These are phyloP conservation scores for Mactra quadrangularis DNA, from an alignment of 1,140 invertebrate genomes.

Conservation along the genomic window DNA sequence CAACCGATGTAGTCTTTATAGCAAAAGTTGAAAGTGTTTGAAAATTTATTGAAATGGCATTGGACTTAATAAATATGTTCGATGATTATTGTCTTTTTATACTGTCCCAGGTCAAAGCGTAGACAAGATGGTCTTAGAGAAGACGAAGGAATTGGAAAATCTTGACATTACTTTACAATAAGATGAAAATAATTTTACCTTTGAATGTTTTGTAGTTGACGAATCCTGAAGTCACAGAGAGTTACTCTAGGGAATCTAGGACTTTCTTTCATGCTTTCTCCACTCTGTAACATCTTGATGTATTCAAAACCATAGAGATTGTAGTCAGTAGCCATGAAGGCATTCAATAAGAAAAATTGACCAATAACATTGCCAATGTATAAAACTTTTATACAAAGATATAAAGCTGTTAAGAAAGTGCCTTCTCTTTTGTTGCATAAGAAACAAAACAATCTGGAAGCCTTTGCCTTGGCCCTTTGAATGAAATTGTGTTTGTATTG, in stretches of 20 bases:
- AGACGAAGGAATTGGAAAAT: too few species aligned
- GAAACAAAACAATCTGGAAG: slow-evolving; percentile 75
- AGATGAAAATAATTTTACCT: slow-evolving; percentile 52
- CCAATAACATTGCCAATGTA: slow-evolving; percentile 77
- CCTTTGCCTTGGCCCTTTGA: slow-evolving; percentile 67
- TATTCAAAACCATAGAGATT: slow-evolving; percentile 84
- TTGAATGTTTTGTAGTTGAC: slow-evolving; percentile 82
- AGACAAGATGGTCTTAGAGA: too few species aligned
- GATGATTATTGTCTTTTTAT: too few species aligned
- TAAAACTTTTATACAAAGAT: slow-evolving; percentile 80
- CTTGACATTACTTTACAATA: too few species aligned
- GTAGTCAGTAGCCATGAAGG: slow-evolving; percentile 77
- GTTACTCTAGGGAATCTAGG: slow-evolving; percentile 85
- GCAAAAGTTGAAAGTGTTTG: too few species aligned
- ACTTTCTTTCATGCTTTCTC: slow-evolving; percentile 81
- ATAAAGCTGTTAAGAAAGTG: slow-evolving; percentile 84
- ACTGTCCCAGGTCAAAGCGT: too few species aligned
- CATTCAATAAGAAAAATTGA: slow-evolving; percentile 81
- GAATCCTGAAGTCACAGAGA: slow-evolving; percentile 85
- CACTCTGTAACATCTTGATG: slow-evolving; percentile 79
- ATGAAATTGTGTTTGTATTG: slow-evolving; percentile 71
- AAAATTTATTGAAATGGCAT: too few species aligned
- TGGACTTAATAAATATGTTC: too few species aligned
- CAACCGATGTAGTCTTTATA: too few species aligned
- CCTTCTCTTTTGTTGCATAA: slow-evolving; percentile 83